Conservation (phyloP, 2,113 vertebrate species). For the Emberiza fucata region DNA sequence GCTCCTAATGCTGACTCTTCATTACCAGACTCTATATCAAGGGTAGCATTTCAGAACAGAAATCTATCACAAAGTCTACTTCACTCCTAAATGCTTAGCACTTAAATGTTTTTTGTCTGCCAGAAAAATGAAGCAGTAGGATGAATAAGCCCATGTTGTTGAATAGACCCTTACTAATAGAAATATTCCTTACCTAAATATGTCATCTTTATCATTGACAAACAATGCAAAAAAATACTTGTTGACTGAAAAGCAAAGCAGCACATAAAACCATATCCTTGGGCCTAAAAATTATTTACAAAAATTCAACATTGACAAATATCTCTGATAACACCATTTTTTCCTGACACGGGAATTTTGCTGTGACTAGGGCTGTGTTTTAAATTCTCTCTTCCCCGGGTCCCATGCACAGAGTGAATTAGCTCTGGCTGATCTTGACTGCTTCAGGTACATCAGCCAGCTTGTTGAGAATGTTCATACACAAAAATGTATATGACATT, state of each 20-base stretch:
- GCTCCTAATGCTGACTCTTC: background rate
- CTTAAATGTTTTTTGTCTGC: background rate
- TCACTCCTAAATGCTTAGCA: background rate
- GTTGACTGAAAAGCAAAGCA: background rate
- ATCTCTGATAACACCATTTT: background rate
- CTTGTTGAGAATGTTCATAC: background rate
- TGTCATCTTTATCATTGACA: background rate
- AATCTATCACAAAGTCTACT: background rate
- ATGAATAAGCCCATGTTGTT: background rate
- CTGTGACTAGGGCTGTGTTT: background rate
- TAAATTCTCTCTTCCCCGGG: background rate
- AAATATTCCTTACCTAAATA: background rate
- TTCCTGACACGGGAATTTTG: background rate
- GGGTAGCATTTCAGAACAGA: background rate
- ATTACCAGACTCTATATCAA: background rate
- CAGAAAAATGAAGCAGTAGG: background rate
- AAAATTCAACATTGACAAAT: background rate
- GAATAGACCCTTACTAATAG: background rate
- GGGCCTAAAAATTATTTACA: background rate
- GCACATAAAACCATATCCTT: background rate
- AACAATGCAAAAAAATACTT: background rate
- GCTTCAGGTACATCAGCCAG: background rate
- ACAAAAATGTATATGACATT: background rate
- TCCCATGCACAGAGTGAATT: background rate
- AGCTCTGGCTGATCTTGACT: background rate